Conservation (phyloP, 1,140 invertebrate species). For the Latrodectus geometricus region DNA sequence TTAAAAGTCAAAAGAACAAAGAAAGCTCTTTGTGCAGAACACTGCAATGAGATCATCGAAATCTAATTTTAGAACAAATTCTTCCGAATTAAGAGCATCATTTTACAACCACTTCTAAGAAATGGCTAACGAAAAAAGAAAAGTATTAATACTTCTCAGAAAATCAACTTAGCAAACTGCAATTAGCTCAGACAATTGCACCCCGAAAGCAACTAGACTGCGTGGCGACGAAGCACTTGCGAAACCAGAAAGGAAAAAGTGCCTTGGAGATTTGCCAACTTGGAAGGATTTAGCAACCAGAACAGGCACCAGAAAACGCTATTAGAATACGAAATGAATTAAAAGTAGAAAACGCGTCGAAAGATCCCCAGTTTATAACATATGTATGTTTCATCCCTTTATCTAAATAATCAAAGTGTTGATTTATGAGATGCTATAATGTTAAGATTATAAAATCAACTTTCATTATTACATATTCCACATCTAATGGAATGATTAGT, state of each 20-base stretch:
- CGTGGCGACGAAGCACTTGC: conserved; percentile 18
- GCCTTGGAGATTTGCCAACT: conserved; percentile 25
- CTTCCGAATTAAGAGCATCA: background rate
- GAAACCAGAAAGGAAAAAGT: background rate
- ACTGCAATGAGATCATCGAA: too few relatives aligned
- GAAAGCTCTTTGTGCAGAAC: too few relatives aligned
- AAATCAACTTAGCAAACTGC: background rate
- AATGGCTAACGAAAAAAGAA: background rate
- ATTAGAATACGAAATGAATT: conserved; percentile 15
- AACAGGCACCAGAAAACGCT: background rate
- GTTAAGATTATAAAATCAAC: too few relatives aligned
- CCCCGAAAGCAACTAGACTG: conserved; percentile 35
- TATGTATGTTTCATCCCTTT: too few relatives aligned
- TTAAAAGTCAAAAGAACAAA: too few relatives aligned
- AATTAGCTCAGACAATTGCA: conserved; percentile 2
- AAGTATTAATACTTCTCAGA: background rate
- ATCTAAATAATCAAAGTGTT: too few relatives aligned
- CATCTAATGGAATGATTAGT: too few relatives aligned
- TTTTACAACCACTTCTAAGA: background rate
- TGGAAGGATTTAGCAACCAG: background rate
- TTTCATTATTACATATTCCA: too few relatives aligned
- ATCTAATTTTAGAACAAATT: conserved; percentile 16
- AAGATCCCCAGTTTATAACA: too few relatives aligned
- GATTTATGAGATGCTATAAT: too few relatives aligned
- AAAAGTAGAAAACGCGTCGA: background rate